Conservation (phyloP, 2,888 invertebrate genomes). For the Mesoligia furuncula region DNA sequence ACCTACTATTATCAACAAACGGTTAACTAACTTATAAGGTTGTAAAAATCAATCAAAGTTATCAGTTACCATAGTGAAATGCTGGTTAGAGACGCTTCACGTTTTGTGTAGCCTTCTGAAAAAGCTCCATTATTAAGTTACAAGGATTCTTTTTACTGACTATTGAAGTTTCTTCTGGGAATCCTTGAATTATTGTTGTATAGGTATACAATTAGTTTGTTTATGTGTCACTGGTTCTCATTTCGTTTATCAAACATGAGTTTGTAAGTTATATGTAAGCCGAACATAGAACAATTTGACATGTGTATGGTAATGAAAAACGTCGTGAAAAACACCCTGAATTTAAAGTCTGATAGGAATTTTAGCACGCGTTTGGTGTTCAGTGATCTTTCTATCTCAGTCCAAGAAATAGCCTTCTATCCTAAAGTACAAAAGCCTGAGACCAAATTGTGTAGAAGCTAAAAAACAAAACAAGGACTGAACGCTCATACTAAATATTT, state of each 20-base stretch:
- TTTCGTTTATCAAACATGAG: not conserved
- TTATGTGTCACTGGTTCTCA: not conserved
- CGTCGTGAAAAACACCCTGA: not conserved
- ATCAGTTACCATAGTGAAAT: constrained; percentile 54
- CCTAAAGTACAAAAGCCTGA: not conserved
- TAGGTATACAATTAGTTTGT: not conserved
- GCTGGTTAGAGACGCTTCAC: not conserved
- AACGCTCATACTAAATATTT: constrained; percentile 1
- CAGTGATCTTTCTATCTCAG: not conserved
- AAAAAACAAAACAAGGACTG: not conserved
- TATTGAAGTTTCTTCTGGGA: not conserved
- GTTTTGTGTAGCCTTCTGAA: not conserved
- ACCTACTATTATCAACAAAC: not conserved
- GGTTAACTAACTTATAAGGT: not conserved
- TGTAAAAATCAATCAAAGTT: constrained; percentile 53
- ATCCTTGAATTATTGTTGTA: not conserved
- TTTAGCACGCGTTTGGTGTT: too few relatives aligned
- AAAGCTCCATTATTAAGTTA: not conserved
- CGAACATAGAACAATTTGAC: not conserved
- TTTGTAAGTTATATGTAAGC: not conserved
- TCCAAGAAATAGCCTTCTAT: not conserved
- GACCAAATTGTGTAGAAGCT: not conserved
- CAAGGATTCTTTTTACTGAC: too few relatives aligned
- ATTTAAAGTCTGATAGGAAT: not conserved
- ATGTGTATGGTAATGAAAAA: not conserved